These are phyloP conservation scores for Melolontha melolontha DNA, from an alignment of 2,888 invertebrate species.

Conservation along the genomic window DNA sequence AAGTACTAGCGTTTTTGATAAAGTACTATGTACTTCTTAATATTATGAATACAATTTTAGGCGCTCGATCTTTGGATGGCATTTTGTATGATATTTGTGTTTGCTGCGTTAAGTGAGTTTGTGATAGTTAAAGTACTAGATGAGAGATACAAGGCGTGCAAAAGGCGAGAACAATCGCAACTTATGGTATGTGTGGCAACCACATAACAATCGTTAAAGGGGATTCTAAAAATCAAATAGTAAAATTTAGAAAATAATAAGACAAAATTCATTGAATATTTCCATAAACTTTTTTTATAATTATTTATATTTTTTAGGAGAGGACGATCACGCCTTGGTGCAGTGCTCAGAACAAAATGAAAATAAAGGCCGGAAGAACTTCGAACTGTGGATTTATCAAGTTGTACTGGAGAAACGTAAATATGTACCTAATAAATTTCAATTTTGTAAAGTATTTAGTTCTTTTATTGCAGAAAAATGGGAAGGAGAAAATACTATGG, in stretches of 20 bases:
- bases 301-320: slow-evolving; percentile 51
- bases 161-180: slow-evolving; percentile 70
- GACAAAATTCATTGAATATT: too few species aligned
- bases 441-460: slow-evolving; percentile 8
- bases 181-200: slow-evolving; percentile 58
- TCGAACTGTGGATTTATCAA: slow-evolving; percentile 30
- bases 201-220: neutral
- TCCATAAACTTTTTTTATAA: too few species aligned
- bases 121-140: slow-evolving; percentile 86
- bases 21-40: neutral
- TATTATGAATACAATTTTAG: slow-evolving; percentile 63
- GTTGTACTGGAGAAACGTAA: slow-evolving; percentile 59
- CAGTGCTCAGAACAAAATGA: slow-evolving; percentile 49
- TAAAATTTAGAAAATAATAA: too few species aligned
- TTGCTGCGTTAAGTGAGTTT: slow-evolving; percentile 85
- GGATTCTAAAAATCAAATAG: neutral
- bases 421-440: slow-evolving; percentile 27
- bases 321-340: slow-evolving; percentile 56
- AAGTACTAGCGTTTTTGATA: slow-evolving; percentile 68
- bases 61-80: slow-evolving; percentile 91
- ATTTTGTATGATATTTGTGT: slow-evolving; percentile 88
- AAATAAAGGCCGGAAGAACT: slow-evolving; percentile 8
- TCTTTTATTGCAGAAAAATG: slow-evolving; percentile 67
- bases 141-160: slow-evolving; percentile 76
- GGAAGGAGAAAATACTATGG: slow-evolving; percentile 81